phyloP scores from a whole-genome alignment of 2,888 invertebrate genomes.

The Chalcis sispes region DNA sequence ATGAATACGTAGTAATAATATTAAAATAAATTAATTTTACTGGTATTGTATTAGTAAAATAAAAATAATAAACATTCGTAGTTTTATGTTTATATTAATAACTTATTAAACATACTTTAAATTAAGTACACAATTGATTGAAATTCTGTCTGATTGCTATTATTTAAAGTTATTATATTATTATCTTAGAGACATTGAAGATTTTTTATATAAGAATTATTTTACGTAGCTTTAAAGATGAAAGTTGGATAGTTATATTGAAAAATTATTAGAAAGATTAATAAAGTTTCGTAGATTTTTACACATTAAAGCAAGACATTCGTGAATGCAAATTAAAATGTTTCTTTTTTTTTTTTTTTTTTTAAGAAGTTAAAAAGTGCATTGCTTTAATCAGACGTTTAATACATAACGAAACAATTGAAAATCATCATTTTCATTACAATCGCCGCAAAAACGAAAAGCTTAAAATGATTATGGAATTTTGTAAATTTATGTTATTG shows the following conservation, averaged over 20 bases:
- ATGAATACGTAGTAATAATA: not conserved
- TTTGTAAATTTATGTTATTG: too few species aligned
- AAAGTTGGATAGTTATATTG: not conserved
- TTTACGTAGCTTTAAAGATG: not conserved
- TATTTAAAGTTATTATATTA: not conserved
- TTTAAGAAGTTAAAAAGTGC: not conserved
- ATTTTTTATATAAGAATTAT: conserved; percentile 2
- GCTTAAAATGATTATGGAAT: not conserved
- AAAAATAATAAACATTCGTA: not conserved
- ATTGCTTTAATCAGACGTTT: not conserved
- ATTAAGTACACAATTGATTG: conserved; percentile 16
- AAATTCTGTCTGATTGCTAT: not conserved
- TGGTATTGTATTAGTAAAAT: not conserved
- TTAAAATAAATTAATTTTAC: not conserved
- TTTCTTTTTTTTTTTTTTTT: not conserved
- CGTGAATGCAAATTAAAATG: too few species aligned
- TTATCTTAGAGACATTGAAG: not conserved
- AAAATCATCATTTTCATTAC: too few species aligned
- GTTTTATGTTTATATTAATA: not conserved
- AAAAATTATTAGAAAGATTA: not conserved
- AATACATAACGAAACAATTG: not conserved
- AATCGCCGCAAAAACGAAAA: not conserved
- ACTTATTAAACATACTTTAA: not conserved
- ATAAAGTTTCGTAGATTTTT: too few species aligned
- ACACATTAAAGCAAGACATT: too few species aligned